phyloP scores from a whole-genome alignment of 2,888 invertebrate species.

The Apomyelois bistriatella region DNA sequence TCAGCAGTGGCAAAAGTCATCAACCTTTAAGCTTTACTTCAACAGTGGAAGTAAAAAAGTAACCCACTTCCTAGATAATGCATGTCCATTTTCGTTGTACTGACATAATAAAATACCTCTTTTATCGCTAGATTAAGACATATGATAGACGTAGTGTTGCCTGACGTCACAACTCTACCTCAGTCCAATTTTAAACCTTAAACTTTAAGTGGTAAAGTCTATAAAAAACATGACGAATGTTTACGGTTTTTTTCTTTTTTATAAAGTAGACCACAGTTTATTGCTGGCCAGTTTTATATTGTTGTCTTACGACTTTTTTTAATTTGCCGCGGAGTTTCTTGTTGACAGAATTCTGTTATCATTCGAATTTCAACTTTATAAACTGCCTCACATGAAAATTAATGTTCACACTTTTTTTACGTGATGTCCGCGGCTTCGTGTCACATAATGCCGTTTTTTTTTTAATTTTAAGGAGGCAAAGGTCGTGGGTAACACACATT shows the following conservation, averaged over 20 bases:
- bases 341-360: conserved; percentile 2
- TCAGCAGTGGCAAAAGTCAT: neutral
- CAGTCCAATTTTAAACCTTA: neutral
- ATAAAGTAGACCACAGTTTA: conserved; percentile 20
- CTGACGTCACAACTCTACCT: neutral
- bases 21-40: neutral
- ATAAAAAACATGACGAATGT: neutral
- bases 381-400: neutral
- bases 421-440: conserved; percentile 17
- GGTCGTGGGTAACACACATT: conserved; percentile 17
- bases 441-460: conserved; percentile 15
- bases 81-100: conserved; percentile 21
- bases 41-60: conserved; percentile 14
- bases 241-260: conserved; percentile 14
- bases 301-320: conserved; percentile 23
- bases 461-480: conserved; percentile 17
- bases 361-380: conserved; percentile 15
- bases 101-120: conserved; percentile 24
- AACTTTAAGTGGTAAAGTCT: neutral
- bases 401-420: conserved; percentile 19
- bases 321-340: conserved; percentile 18
- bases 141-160: conserved; percentile 18
- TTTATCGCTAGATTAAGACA: conserved; percentile 26
- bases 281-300: conserved; percentile 21
- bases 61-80: conserved; percentile 20